Conservation (phyloP, 2,888 invertebrate species). For the Pocota personata region DNA sequence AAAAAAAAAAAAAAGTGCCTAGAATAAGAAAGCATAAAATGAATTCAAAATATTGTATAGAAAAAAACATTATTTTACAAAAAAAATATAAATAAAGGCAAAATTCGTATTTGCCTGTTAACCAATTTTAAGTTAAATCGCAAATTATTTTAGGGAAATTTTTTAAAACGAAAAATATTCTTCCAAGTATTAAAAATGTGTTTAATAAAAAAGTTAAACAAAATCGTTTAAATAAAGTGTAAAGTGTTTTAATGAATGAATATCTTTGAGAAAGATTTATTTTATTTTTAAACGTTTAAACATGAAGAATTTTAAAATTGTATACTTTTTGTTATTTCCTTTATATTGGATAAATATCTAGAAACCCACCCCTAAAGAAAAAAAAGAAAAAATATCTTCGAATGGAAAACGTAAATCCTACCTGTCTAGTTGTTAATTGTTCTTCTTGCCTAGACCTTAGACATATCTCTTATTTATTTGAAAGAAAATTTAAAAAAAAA, state of each 20-base stretch:
- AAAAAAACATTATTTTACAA: neutral
- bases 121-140: neutral
- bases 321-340: neutral
- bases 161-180: constrained; percentile 10
- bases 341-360: neutral
- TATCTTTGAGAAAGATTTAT: neutral
- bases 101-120: neutral
- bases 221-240: neutral
- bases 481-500: neutral
- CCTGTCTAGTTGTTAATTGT: constrained; percentile 57
- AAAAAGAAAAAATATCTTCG: neutral
- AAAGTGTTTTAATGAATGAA: neutral
- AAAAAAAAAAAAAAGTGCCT: constrained; percentile 56
- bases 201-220: neutral
- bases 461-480: constrained; percentile 49
- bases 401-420: constrained; percentile 14
- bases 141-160: neutral
- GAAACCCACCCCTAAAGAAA: constrained; percentile 10
- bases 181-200: constrained; percentile 21
- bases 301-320: neutral
- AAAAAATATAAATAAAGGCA: neutral
- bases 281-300: neutral
- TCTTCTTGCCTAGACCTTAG: constrained; percentile 64
- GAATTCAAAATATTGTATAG: constrained; percentile 2
- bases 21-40: constrained; percentile 54